Base-by-base conservation (phyloP, 2,113 vertebrate genomes). In the Tonatia bakeri region DNA sequence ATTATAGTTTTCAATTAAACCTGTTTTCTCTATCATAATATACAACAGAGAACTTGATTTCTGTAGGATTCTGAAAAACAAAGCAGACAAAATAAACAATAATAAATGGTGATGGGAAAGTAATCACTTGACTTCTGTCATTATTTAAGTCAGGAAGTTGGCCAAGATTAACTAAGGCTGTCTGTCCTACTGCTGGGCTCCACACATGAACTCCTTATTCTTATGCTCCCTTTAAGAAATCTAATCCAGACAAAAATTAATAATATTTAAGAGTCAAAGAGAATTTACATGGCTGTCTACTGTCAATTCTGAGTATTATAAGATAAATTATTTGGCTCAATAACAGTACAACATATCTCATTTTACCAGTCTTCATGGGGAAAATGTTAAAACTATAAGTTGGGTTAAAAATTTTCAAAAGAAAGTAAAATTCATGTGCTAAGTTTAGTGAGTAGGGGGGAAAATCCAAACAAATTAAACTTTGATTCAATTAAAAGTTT, bases 401-500 rank as follows among this genome's bases (percentile, higher is more conserved):
- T 76, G 59, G 47, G 79, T 52, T 67, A 94, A 87, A 86, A 86
- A 77, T 52, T 95, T 73, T 59, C 31, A 83, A 90, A 96, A 90
- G 61, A 92, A 86, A 95, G 5, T 70, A 84, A 91, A 22, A 92
- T 56, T 79, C 19, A 43, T 20, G 7, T 81, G 38, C 52, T 84
- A n/a, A 85, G 4, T 85, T 75, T 91, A 65, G 36, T 89, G 87
- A 94, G 31, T 67, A 67, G 61, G 82, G 45, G 43, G 83, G 38
- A 33, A 40, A 13, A 5, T 17, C 7, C 45, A 83, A 75, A 75
- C 33, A 59, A 90, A 81, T 43, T 40, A 79, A 94, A 70, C 24
- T 84, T 43, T 88, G 69, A 90, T 83, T 95, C 40, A 97, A 65
- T 47, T 72, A 95, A 82, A 83, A 90, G 45, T 40, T 82, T 79